Evolutionary conservation across 2,888 invertebrate species (phyloP).

Genomic region (Sphaerophoria rueppellii): DNA sequence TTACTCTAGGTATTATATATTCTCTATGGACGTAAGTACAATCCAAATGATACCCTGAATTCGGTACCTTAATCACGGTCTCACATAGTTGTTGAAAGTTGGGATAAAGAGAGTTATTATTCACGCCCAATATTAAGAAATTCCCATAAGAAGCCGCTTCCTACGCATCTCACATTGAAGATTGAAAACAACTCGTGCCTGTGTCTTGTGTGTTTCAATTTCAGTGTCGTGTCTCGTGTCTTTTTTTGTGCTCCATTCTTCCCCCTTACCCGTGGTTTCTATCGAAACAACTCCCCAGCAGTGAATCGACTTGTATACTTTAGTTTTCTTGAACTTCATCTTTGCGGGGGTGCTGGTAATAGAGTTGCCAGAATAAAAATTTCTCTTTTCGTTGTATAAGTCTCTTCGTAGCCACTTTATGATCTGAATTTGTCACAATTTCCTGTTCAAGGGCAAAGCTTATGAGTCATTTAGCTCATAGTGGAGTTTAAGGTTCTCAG

Average conservation of each 20-base stretch:
- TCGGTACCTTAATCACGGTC: background rate
- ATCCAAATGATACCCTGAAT: background rate
- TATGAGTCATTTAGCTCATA: no score
- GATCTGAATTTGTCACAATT: no score
- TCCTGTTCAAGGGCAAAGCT: no score
- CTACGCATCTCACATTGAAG: conserved; percentile 58
- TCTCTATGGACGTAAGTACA: conserved; percentile 83
- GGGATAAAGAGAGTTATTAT: conserved; percentile 10
- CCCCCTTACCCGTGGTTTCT: conserved; percentile 5
- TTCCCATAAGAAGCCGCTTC: conserved; percentile 58
- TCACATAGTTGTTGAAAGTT: conserved; percentile 22
- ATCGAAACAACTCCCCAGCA: conserved; percentile 24
- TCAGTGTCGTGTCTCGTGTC: conserved; percentile 44
- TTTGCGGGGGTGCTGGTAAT: conserved; percentile 63
- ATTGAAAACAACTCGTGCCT: conserved; percentile 40
- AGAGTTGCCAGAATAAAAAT: conserved; percentile 47
- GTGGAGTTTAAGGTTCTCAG: no score
- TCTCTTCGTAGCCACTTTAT: no score
- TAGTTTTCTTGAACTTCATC: conserved; percentile 45
- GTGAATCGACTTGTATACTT: conserved; percentile 45
- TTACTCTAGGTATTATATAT: no score
- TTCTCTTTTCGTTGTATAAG: background rate
- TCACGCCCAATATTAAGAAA: conserved; percentile 56
- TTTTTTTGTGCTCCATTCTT: conserved; percentile 7
- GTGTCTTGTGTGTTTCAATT: conserved; percentile 33